These are phyloP conservation scores for Cydia pomonella DNA, from an alignment of 1,140 invertebrate species.

Conservation along the genomic window DNA sequence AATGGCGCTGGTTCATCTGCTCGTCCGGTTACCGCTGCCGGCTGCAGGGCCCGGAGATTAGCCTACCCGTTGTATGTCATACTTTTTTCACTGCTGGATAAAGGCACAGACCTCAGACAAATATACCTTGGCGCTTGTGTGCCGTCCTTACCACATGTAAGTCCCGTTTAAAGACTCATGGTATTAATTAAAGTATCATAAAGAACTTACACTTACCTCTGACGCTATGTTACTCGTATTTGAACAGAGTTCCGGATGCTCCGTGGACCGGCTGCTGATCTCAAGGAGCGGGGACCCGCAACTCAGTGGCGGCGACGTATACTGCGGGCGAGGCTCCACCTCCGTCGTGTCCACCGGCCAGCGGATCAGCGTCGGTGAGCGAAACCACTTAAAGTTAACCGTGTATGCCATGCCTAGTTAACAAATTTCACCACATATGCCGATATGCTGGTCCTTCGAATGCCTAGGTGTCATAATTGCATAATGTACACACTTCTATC, in stretches of 20 bases:
- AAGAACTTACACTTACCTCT: too few species aligned
- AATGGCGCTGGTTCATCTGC: constrained; percentile 80
- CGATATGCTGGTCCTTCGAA: too few species aligned
- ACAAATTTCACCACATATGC: too few species aligned
- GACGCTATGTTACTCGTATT: not conserved
- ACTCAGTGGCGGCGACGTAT: constrained; percentile 69
- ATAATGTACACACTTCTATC: too few species aligned
- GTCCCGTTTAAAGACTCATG: too few species aligned
- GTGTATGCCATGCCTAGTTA: too few species aligned
- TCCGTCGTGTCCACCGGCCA: constrained; percentile 69
- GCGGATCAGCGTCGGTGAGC: constrained; percentile 68
- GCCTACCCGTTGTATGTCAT: constrained; percentile 60
- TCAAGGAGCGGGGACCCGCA: constrained; percentile 75
- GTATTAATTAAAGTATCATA: too few species aligned
- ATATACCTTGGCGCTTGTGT: too few species aligned
- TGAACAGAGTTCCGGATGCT: constrained; percentile 66
- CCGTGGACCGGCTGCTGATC: constrained; percentile 73
- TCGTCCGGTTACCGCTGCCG: constrained; percentile 68
- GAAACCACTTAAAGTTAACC: constrained; percentile 4
- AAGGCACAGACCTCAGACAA: too few species aligned
- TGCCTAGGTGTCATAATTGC: too few species aligned
- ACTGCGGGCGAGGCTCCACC: constrained; percentile 80
- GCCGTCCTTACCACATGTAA: too few species aligned
- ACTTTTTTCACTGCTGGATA: too few species aligned
- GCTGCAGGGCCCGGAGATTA: constrained; percentile 69